Base-by-base conservation (phyloP, 2,888 invertebrate species). In the Cataglyphis altisquamis region DNA sequence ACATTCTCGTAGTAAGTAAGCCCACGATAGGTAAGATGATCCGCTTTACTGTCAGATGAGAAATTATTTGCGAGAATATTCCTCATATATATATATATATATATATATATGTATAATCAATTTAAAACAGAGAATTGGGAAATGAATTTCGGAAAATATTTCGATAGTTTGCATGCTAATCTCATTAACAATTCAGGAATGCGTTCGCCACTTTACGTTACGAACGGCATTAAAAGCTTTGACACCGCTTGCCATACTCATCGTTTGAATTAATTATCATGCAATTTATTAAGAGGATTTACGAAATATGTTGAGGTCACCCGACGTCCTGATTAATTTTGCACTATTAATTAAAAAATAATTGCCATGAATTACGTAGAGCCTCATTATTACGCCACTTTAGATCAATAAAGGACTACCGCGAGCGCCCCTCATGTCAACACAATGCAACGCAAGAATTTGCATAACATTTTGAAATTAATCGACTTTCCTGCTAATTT, bases 31-130 rank as follows among this genome's bases (percentile, higher is more conserved):
- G 73, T 84, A 88, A 88, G 82, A 73, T 63, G 72, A 63, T 60
- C 52, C 70, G 80, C 62, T 73, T 84, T 83, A 68, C 67, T 84
- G 36, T 62, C 67, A 32, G 39, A 32, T 39, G 82, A 84, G 83
- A 84, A 87, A 89, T 89, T 87, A 87, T 87, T 85, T 64, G 84
- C 70, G 52, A 67, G 72, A 62, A 66, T 67, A 81, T 70, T 68
- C 74, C 77, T 80, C 78, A 82, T 75, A 80, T 57, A 39, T 72
- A 52, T 32, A 45, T 70, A 81, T 25, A 25, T 25, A 25, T 25
- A 25, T 25, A 48, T 1, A 48, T 1, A 18, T 12, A 48, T 1
- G 4, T 64, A 12, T 12, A 25, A 48, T 41, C 60, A 60, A 67
- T 73, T 32, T 75, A 32, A 77, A 77, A 64, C 72, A 18, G 32